Conservation (phyloP, 2,888 invertebrate genomes). For the Limenitis camilla region DNA sequence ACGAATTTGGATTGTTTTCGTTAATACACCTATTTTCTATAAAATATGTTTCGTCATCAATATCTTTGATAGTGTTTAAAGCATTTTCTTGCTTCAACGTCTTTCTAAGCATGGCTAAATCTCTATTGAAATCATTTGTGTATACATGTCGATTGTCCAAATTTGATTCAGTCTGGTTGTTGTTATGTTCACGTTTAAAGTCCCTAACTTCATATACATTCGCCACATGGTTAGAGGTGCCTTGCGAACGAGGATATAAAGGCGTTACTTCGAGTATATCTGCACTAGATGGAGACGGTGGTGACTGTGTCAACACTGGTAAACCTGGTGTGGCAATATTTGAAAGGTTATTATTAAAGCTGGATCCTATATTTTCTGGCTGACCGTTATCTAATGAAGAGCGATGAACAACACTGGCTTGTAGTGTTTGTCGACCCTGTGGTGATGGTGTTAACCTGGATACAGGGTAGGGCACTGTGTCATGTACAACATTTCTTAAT, state of each 20-base stretch:
- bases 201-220: slow-evolving; percentile 75
- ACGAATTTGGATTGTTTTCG: slow-evolving; percentile 29
- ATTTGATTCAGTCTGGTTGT: slow-evolving; percentile 51
- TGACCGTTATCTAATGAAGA: slow-evolving; percentile 64
- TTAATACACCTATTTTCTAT: slow-evolving; percentile 52
- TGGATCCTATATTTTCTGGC: slow-evolving; percentile 37
- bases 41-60: slow-evolving; percentile 58
- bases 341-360: slow-evolving; percentile 41
- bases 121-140: slow-evolving; percentile 61
- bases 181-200: slow-evolving; percentile 71
- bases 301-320: slow-evolving; percentile 44
- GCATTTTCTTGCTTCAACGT: slow-evolving; percentile 51
- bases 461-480: slow-evolving; percentile 53
- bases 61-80: slow-evolving; percentile 54
- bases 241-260: slow-evolving; percentile 57
- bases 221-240: slow-evolving; percentile 55
- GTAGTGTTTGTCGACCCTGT: slow-evolving; percentile 56
- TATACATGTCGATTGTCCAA: slow-evolving; percentile 52
- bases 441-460: slow-evolving; percentile 54
- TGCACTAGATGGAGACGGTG: slow-evolving; percentile 72
- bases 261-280: slow-evolving; percentile 73
- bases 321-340: slow-evolving; percentile 32
- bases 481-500: slow-evolving; percentile 70
- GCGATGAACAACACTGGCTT: slow-evolving; percentile 60
- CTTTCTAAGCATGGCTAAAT: slow-evolving; percentile 58